phyloP scores from a whole-genome alignment of 2,888 invertebrate species.

The Schrankia costaestrigalis region DNA sequence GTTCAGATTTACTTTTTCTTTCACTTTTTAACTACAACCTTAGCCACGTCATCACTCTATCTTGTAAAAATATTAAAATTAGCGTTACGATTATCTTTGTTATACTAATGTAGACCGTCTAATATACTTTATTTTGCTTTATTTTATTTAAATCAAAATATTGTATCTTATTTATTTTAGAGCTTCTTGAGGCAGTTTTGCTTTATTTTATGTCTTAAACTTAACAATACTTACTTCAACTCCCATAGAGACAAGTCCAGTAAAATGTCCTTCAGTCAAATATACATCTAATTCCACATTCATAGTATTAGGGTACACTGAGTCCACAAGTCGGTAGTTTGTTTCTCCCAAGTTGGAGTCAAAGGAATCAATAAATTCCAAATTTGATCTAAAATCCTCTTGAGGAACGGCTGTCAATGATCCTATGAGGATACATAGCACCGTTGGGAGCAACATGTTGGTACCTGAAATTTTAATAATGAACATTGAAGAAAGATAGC shows the following conservation, averaged over 20 bases:
- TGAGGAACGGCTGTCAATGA: slow-evolving; percentile 42
- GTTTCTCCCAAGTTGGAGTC: slow-evolving; percentile 55
- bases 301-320: slow-evolving; percentile 50
- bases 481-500: too few species aligned
- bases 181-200: too few species aligned
- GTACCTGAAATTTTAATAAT: slow-evolving; percentile 36
- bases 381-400: slow-evolving; percentile 49
- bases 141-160: too few species aligned
- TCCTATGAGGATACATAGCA: slow-evolving; percentile 49
- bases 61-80: not conserved
- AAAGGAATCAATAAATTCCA: slow-evolving; percentile 53
- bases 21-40: too few species aligned
- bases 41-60: too few species aligned
- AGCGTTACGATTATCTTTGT: too few species aligned
- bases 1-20: too few species aligned
- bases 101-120: too few species aligned
- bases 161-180: too few species aligned
- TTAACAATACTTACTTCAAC: slow-evolving; percentile 56
- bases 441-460: slow-evolving; percentile 46
- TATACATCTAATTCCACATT: slow-evolving; percentile 59
- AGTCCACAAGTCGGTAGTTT: slow-evolving; percentile 52
- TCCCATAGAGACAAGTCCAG: slow-evolving; percentile 47
- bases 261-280: slow-evolving; percentile 47
- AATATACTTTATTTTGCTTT: too few species aligned
- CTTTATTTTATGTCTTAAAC: too few species aligned